A percentile compares a stretch with the other conserved stretches of the same genome.
These are phyloP conservation scores for Beroe ovata DNA, from an alignment of 37 sponge, comb jelly and placozoan genomes.

Conservation along the genomic window DNA sequence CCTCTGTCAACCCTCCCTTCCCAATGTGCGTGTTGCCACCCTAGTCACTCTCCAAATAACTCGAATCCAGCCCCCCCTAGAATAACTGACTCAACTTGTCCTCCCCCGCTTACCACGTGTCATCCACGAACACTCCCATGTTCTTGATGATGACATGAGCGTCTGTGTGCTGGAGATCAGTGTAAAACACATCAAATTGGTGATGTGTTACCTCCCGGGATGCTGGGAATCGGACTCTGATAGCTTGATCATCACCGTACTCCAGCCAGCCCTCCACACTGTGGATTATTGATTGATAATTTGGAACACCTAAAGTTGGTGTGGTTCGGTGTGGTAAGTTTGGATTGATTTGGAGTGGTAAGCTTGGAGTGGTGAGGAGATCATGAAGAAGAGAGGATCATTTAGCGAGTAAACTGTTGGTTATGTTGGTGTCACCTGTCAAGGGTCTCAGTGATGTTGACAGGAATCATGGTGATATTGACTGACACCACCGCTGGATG, in stretches of 20 bases:
- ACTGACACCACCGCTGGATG: slow-evolving; percentile 1
- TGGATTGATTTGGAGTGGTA: too few species aligned
- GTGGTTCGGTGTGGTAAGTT: too few species aligned
- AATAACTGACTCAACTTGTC: too few species aligned
- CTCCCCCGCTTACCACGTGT: not conserved
- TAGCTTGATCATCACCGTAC: not conserved
- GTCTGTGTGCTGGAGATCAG: not conserved
- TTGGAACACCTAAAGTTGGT: too few species aligned
- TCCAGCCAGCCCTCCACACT: slow-evolving; percentile 19
- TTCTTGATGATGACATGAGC: not conserved
- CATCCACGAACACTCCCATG: not conserved
- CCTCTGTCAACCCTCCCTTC: too few species aligned
- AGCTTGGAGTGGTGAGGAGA: too few species aligned
- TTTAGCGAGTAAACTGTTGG: too few species aligned
- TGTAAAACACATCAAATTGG: not conserved
- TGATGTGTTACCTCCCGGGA: not conserved
- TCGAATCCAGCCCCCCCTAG: too few species aligned
- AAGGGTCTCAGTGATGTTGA: not conserved
- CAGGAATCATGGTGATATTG: not conserved
- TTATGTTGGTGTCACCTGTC: not conserved
- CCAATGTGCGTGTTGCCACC: too few species aligned
- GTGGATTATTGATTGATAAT: too few species aligned
- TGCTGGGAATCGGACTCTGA: not conserved
- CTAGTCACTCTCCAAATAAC: too few species aligned
- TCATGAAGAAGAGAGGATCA: too few species aligned